Base-by-base conservation (phyloP, 2,888 invertebrate species). In the Diabrotica balteata region DNA sequence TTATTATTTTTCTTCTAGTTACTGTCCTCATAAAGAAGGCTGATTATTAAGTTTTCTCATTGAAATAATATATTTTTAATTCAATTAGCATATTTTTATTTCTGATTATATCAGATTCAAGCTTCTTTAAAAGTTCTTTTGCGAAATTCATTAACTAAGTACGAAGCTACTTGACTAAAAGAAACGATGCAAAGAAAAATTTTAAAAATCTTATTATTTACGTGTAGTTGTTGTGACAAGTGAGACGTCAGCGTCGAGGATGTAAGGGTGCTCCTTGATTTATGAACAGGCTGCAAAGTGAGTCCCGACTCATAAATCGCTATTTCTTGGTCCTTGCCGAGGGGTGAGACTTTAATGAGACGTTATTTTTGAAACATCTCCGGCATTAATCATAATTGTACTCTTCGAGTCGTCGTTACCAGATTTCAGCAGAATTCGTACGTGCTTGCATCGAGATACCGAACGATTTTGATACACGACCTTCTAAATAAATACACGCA, bases 341-440 rank as follows among this genome's bases (percentile, higher is more conserved):
- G 74, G 76, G 75, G 73, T 75, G 75, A 75, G 81, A 82, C 81
- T 79, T 80, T 82, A 82, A 82, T 81, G 81, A 82, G 82, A 82
- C 80, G 80, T 80, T 80, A 80, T 81, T 80, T 81, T 80, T 80
- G 79, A 80, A 80, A 80, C 80, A 80, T 79, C 76, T 77, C 75
- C 66, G 69, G 76, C 80, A 80, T 81, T 81, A 80, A 80, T 81
- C 80, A 78, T 76, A 73, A 70, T 64, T 73, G 75, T 73, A 76
- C 17, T 57, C 74, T 70, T 64, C 58, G 65, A 68, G 69, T 70
- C 68, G 67, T 72, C 70, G 72, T 74, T 72, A 68, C 67, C 73
- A 72, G 71, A 72, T 73, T 70, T 69, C 67, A 66, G 55, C 65
- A 67, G 67, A 55, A 59, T 62, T 64, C 52, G 64, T 64, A 75